phyloP scores from a whole-genome alignment of 1,140 invertebrate genomes.

The Hormaphis cornu region DNA sequence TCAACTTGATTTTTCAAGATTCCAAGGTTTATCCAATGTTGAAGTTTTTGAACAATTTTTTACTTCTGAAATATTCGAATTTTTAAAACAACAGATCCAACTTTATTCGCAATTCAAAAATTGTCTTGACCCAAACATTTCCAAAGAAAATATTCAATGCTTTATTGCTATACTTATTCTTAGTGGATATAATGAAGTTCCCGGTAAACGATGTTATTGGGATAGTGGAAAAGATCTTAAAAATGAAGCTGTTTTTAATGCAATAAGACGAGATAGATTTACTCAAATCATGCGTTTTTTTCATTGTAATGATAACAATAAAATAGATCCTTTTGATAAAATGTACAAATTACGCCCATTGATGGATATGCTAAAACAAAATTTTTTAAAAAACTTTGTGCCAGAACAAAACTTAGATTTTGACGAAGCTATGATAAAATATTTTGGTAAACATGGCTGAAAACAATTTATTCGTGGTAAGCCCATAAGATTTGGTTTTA shows the following conservation, averaged over 20 bases:
- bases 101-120: too few relatives aligned
- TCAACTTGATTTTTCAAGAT: too few relatives aligned
- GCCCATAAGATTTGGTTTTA: slow-evolving; percentile 45
- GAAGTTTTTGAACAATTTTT: too few relatives aligned
- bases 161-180: background rate
- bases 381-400: slow-evolving; percentile 41
- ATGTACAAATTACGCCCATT: slow-evolving; percentile 39
- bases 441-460: slow-evolving; percentile 43
- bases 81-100: too few relatives aligned
- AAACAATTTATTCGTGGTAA: slow-evolving; percentile 46
- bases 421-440: slow-evolving; percentile 47
- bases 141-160: slow-evolving; percentile 33
- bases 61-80: too few relatives aligned
- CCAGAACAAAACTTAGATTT: slow-evolving; percentile 39
- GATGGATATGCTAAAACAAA: slow-evolving; percentile 40
- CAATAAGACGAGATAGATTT: slow-evolving; percentile 36
- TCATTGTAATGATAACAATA: slow-evolving; percentile 39
- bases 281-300: slow-evolving; percentile 36
- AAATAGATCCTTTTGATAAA: slow-evolving; percentile 39
- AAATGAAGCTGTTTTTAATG: slow-evolving; percentile 33
- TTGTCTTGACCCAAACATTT: too few relatives aligned
- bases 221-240: slow-evolving; percentile 27
- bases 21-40: too few relatives aligned
- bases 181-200: background rate
- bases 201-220: slow-evolving; percentile 1